Evolutionary conservation across 2,797 vertebrate genomes (phyloP).

Genomic region (Graptemys geographica): DNA sequence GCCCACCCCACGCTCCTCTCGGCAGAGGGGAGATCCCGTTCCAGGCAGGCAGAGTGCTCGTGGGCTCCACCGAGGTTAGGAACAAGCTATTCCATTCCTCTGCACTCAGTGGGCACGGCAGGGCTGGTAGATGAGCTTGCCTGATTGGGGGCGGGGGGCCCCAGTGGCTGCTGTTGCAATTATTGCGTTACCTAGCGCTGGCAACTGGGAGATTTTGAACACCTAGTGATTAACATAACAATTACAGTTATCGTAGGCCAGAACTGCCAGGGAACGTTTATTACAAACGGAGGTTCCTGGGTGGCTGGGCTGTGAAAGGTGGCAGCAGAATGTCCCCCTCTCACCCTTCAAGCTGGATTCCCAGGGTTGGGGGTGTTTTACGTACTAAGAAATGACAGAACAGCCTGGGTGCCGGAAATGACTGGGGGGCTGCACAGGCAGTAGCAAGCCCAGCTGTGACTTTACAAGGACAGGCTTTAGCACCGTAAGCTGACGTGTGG

Average conservation of each 20-base stretch:
- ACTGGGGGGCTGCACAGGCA: background rate
- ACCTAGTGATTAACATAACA: background rate
- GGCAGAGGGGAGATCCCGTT: background rate
- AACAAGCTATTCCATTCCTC: background rate
- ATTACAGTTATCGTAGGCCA: accelerated
- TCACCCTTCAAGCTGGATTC: background rate
- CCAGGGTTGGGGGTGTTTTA: background rate
- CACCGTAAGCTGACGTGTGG: too few species aligned
- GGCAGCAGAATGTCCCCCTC: background rate
- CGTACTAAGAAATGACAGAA: background rate
- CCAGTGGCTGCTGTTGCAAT: background rate
- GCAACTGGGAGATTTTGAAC: background rate
- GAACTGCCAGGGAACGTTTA: background rate
- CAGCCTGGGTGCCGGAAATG: background rate
- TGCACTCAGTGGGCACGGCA: background rate
- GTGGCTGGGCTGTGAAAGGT: background rate
- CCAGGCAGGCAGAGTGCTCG: background rate
- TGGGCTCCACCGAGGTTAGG: background rate
- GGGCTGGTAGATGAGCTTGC: background rate
- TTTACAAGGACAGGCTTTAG: background rate
- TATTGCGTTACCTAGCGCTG: background rate
- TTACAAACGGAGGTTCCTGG: conserved; percentile 6
- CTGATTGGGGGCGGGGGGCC: background rate
- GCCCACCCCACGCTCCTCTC: background rate
- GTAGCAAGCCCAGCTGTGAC: background rate